phyloP scores from a whole-genome alignment of 2,888 invertebrate species.

The Eupithecia exiguata region DNA sequence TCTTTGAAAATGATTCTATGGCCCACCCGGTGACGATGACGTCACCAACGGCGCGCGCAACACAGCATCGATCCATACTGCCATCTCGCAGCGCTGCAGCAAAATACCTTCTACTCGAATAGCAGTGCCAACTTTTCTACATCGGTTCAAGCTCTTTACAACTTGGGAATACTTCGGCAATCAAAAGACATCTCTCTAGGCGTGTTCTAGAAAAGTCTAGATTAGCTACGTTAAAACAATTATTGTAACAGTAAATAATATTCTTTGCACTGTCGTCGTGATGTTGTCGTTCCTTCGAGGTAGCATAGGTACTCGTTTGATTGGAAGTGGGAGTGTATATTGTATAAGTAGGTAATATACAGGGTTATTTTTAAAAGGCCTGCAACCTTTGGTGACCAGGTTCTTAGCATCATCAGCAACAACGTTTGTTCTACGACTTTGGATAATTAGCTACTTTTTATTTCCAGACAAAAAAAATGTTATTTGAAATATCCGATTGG shows the following conservation, averaged over 20 bases:
- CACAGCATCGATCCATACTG: constrained; percentile 70
- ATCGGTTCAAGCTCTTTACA: constrained; percentile 22
- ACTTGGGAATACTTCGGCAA: constrained; percentile 4
- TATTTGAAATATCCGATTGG: no score
- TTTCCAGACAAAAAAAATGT: no score
- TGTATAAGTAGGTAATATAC: no score
- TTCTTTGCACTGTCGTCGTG: background rate
- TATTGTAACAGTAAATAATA: background rate
- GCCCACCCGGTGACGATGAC: constrained; percentile 74
- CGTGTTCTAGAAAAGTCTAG: background rate
- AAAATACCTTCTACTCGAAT: constrained; percentile 50
- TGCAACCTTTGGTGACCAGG: no score
- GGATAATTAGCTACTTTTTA: no score
- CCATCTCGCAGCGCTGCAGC: constrained; percentile 69
- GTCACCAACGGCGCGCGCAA: constrained; percentile 79
- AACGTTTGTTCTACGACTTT: no score
- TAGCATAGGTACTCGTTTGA: background rate
- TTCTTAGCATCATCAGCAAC: no score
- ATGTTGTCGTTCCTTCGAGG: background rate
- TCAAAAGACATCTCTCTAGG: background rate
- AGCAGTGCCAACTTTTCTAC: constrained; percentile 26
- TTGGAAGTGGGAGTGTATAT: background rate
- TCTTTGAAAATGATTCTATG: constrained; percentile 62
- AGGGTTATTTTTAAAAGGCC: no score
- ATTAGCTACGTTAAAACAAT: background rate